These are phyloP conservation scores for Myotis myotis DNA, from an alignment of 2,797 vertebrate genomes.

Conservation along the genomic window DNA sequence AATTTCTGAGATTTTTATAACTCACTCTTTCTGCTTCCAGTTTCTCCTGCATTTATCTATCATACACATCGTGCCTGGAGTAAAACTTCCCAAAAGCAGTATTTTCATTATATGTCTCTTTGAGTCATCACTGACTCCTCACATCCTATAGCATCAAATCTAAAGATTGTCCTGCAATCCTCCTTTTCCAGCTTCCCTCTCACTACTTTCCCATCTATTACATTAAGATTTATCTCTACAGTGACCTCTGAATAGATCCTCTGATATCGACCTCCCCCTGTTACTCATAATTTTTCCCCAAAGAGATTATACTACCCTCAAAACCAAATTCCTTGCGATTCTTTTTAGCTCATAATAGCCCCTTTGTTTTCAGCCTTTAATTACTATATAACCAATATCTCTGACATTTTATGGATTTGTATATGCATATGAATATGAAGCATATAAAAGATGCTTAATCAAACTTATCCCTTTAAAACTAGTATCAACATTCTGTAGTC, in stretches of 20 bases:
- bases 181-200: background rate
- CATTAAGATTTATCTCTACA: background rate
- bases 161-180: background rate
- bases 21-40: constrained; percentile 5
- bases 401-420: constrained; percentile 40
- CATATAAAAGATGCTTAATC: constrained; percentile 43
- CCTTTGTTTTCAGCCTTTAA: constrained; percentile 40
- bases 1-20: constrained; percentile 36
- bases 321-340: constrained; percentile 34
- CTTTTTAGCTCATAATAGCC: background rate
- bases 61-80: background rate
- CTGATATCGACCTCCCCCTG: background rate
- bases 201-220: background rate
- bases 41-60: constrained; percentile 12
- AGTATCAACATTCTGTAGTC: background rate
- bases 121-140: background rate
- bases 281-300: background rate
- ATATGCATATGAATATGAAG: background rate
- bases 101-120: background rate
- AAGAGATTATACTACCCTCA: background rate
- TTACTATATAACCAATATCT: background rate
- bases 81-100: constrained; percentile 4
- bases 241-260: background rate
- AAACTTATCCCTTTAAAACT: constrained; percentile 6
- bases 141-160: background rate